Base-by-base conservation (phyloP, 2,888 invertebrate species). In the Abrostola tripartita region DNA sequence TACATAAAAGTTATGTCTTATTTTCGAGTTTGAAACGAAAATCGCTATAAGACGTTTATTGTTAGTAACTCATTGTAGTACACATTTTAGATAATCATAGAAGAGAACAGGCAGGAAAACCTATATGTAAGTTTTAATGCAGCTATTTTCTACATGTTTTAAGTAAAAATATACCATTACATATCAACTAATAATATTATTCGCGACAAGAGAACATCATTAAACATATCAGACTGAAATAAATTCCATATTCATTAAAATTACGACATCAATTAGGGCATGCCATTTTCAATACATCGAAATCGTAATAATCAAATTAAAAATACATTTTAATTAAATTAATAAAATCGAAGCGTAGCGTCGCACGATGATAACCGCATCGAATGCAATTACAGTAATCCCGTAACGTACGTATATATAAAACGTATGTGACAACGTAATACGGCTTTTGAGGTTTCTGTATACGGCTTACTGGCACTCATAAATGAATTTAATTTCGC, bases 301-400 rank as follows among this genome's bases (percentile, higher is more conserved):
- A 51, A 68, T 74, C 62, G 49, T 59, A 35, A 65, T 73, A 68
- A 56, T 64, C 1, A 63, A 76, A 77, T 74, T 65, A 66, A 77
- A 77, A 73, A 66, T 61, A 59, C 57, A 56, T 58, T 75, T 72
- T 63, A 79, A 76, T 83, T 74, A 75, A 79, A 75, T 79, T 67
- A 76, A 78, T 77, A 78, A 76, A 78, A 68, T 68, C 61, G 71
- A 71, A 71, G 69, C 58, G 73, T 69, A 61, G 66, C 71, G 52
- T 70, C 60, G 61, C 57, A 64, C 69, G 72, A 78, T 72, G 78
- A 84, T 82, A 83, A 80, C 82, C 85, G 77, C 80, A 83, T 84
- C 85, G 77, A 80, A 87, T 84, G 84, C 85, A 88, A 89, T 90
- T 85, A 89, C 84, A 81, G 82, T 90, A 88, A 90, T 88, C 87